Percentiles rank a stretch among this genome's conserved stretches.
These are phyloP conservation scores for Brachynemurus nebulosus DNA, from an alignment of 2,888 invertebrate species.

Conservation along the genomic window DNA sequence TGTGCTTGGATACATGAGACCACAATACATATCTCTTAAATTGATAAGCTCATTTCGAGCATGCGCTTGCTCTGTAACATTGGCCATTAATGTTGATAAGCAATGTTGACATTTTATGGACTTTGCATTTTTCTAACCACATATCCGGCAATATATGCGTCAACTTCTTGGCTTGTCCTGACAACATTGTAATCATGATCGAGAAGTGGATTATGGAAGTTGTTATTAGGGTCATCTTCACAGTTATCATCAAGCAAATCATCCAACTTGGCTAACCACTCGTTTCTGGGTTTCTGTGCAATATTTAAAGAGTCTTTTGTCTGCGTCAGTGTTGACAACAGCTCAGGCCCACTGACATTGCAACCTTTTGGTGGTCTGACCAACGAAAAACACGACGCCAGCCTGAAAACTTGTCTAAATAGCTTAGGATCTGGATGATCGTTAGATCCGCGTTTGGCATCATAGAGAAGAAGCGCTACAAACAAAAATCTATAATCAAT, in stretches of 20 bases:
- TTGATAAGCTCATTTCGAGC: background rate
- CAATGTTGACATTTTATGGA: constrained; percentile 3
- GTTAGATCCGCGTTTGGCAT: background rate
- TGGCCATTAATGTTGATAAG: background rate
- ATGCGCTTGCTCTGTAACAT: background rate
- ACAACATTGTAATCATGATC: constrained; percentile 10
- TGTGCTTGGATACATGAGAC: no score
- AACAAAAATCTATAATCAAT: background rate
- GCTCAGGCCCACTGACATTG: background rate
- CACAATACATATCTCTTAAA: background rate
- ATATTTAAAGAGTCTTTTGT: background rate
- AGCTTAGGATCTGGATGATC: constrained; percentile 3
- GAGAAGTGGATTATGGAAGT: constrained; percentile 1
- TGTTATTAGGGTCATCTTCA: background rate
- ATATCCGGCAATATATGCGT: constrained; percentile 10
- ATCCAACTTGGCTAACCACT: constrained; percentile 6
- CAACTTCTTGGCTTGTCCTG: constrained; percentile 4
- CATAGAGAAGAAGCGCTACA: background rate
- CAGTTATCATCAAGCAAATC: constrained; percentile 3
- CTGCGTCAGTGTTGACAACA: background rate
- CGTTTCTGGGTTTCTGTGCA: background rate
- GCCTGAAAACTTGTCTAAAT: background rate
- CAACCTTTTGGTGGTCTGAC: background rate
- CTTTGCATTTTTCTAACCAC: constrained; percentile 3
- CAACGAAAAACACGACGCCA: constrained; percentile 1